These are phyloP conservation scores for Phataginus tricuspis DNA, from an alignment of 2,797 vertebrate genomes.

Conservation along the genomic window DNA sequence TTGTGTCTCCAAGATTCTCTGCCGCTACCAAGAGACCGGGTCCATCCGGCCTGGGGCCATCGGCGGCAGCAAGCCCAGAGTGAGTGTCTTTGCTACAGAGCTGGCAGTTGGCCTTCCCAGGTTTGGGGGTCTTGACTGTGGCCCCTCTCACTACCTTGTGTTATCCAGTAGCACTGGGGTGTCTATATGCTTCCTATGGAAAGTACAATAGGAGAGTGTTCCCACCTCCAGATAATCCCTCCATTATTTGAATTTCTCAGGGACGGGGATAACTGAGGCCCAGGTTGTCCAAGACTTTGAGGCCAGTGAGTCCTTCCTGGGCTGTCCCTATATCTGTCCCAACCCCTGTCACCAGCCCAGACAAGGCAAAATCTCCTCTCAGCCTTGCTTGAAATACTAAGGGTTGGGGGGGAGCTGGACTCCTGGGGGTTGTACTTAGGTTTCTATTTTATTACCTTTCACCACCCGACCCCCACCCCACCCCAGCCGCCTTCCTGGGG, in stretches of 20 bases:
- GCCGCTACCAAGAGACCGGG: slow-evolving; percentile 98
- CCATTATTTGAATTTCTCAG: neutral
- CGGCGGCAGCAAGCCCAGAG: slow-evolving; percentile 98
- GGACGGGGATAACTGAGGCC: neutral
- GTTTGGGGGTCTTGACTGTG: neutral
- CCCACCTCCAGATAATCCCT: neutral
- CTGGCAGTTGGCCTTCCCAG: neutral
- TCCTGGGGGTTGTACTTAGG: neutral
- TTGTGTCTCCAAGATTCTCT: slow-evolving; percentile 99
- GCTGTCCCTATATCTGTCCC: neutral
- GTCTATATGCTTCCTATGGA: neutral
- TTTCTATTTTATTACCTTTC: neutral
- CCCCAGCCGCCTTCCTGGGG: neutral
- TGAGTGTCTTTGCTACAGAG: slow-evolving; percentile 87
- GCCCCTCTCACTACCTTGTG: neutral
- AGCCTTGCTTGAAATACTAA: neutral
- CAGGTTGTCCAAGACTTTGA: neutral
- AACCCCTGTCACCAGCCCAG: neutral
- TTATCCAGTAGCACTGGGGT: neutral
- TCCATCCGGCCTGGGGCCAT: slow-evolving; percentile 98
- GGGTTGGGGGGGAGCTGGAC: no score
- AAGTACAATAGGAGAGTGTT: neutral
- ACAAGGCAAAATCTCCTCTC: neutral
- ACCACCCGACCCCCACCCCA: no score
- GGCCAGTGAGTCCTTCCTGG: neutral